These are phyloP conservation scores for Episyrphus balteatus DNA, from an alignment of 1,140 invertebrate genomes.

Conservation along the genomic window DNA sequence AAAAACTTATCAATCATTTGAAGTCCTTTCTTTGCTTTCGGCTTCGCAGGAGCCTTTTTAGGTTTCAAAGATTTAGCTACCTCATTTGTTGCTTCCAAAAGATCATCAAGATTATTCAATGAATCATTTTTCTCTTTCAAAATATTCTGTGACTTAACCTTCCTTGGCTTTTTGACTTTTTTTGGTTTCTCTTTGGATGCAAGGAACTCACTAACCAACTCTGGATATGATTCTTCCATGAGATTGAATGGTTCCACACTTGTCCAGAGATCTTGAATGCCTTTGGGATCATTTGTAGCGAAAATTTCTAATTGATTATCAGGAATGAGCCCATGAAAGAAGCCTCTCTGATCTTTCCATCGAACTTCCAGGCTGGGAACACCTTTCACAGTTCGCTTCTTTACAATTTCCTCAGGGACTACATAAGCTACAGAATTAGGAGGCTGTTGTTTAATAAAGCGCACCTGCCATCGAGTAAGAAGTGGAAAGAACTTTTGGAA, in stretches of 20 bases:
- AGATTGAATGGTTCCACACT: conserved; percentile 57
- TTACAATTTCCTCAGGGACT: conserved; percentile 44
- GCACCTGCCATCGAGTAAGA: conserved; percentile 54
- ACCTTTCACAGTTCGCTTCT: conserved; percentile 38
- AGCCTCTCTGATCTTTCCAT: conserved; percentile 47
- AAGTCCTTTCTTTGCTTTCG: conserved; percentile 17
- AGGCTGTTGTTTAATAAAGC: conserved; percentile 2
- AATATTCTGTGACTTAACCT: conserved; percentile 36
- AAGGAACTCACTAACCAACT: conserved; percentile 49
- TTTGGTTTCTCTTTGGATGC: conserved; percentile 42
- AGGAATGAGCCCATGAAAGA: conserved; percentile 46
- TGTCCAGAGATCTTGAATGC: conserved; percentile 41
- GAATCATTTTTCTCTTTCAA: conserved; percentile 22
- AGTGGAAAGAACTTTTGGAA: conserved; percentile 69
- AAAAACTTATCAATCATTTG: conserved; percentile 36
- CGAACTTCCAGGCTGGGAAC: conserved; percentile 55
- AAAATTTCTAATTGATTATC: conserved; percentile 40
- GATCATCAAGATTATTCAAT: conserved; percentile 27
- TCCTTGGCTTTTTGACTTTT: conserved; percentile 34
- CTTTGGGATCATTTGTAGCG: conserved; percentile 32
- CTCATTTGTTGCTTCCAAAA: conserved; percentile 16
- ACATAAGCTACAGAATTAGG: conserved; percentile 8
- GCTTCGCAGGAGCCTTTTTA: conserved; percentile 4
- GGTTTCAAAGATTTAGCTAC: conserved; percentile 6
- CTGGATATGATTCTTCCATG: conserved; percentile 53